Conservation (phyloP, 2,888 invertebrate genomes). For the Gerris lacustris region DNA sequence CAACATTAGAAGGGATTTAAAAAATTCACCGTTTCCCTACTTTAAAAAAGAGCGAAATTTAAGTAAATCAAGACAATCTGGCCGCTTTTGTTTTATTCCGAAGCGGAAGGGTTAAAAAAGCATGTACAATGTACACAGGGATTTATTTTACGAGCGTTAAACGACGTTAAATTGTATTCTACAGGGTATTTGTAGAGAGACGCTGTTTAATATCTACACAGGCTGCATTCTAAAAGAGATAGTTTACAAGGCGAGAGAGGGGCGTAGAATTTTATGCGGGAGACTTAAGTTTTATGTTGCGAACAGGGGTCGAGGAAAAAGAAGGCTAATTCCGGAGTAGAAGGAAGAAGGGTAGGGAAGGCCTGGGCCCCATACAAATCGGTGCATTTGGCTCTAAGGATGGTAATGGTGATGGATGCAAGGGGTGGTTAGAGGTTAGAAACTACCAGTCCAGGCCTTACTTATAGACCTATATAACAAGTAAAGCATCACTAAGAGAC, state of each 20-base stretch:
- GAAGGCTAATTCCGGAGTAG: not conserved
- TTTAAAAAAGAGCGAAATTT: no score
- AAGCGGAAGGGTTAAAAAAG: no score
- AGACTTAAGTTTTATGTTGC: not conserved
- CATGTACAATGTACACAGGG: not conserved
- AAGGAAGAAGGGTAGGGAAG: not conserved
- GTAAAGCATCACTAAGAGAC: no score
- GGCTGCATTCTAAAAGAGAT: not conserved
- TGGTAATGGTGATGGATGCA: slow-evolving; percentile 3
- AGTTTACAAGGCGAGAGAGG: not conserved
- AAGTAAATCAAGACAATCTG: no score
- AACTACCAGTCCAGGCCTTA: not conserved
- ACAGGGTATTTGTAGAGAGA: not conserved
- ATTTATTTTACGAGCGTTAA: slow-evolving; percentile 3
- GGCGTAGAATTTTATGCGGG: not conserved
- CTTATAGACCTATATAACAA: no score
- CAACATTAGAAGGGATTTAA: no score
- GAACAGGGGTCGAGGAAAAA: not conserved
- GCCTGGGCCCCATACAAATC: not conserved
- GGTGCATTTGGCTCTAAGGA: not conserved
- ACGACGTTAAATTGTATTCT: slow-evolving; percentile 2
- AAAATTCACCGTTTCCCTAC: no score
- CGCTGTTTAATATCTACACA: slow-evolving; percentile 1
- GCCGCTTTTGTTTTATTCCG: no score
- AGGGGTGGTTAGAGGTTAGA: not conserved